Conservation (phyloP, 2,113 vertebrate genomes). For the Pipa parva region DNA sequence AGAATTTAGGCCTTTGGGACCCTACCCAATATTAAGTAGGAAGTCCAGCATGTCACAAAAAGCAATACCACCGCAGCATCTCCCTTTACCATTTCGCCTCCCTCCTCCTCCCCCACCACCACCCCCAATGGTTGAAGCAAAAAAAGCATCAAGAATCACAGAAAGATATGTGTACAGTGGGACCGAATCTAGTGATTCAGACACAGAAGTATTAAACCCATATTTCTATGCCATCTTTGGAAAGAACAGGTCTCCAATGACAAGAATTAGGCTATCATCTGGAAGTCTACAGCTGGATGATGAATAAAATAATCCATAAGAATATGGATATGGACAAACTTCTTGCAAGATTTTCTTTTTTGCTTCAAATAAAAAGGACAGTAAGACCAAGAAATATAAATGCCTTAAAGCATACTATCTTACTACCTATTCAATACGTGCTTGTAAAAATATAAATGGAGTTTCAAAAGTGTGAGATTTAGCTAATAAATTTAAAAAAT, state of each 20-base stretch:
- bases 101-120: conserved; percentile 10
- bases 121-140: conserved; percentile 42
- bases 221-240: conserved; percentile 69
- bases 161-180: conserved; percentile 63
- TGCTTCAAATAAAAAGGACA: no score
- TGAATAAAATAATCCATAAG: conserved; percentile 62
- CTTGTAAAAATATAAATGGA: conserved; percentile 44
- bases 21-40: conserved; percentile 73
- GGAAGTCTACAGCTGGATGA: conserved; percentile 90
- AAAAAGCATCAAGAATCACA: conserved; percentile 49
- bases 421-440: no score
- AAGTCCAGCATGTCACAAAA: conserved; percentile 49
- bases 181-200: conserved; percentile 81
- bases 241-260: conserved; percentile 60
- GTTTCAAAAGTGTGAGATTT: no score
- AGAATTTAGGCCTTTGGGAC: conserved; percentile 83
- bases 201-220: conserved; percentile 76
- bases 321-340: conserved; percentile 41
- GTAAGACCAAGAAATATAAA: no score
- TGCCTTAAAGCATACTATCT: no score
- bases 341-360: no score
- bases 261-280: conserved; percentile 80
- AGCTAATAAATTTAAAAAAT: no score
- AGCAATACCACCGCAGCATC: conserved; percentile 56
- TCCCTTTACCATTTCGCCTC: conserved; percentile 13